Percentiles rank a stretch among this genome's conserved stretches.
These are phyloP conservation scores for Agrotis clavis DNA, from an alignment of 2,888 invertebrate genomes.

Conservation along the genomic window DNA sequence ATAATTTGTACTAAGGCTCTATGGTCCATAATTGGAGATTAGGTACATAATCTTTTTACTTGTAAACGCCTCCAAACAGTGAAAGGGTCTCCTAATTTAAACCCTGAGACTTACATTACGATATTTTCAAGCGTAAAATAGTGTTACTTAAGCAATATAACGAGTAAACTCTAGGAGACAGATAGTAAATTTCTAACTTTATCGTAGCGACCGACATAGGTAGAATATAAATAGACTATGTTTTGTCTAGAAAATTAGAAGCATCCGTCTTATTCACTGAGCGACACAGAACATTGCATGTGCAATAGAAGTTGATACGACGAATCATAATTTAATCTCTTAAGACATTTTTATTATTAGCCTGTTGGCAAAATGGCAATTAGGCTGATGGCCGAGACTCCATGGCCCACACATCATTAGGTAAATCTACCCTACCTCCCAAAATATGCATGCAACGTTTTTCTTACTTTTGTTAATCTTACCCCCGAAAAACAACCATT, in stretches of 20 bases:
- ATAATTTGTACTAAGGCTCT: too few relatives aligned
- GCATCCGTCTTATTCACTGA: background rate
- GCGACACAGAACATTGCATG: background rate
- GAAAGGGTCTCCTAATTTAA: constrained; percentile 13
- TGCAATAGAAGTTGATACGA: background rate
- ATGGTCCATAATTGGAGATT: background rate
- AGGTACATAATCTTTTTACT: background rate
- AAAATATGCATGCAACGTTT: background rate
- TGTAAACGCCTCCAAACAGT: background rate
- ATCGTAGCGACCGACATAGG: too few relatives aligned
- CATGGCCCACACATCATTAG: background rate
- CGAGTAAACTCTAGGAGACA: too few relatives aligned
- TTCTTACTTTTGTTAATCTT: background rate
- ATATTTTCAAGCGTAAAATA: background rate
- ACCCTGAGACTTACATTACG: background rate
- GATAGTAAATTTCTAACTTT: too few relatives aligned
- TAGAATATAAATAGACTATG: too few relatives aligned
- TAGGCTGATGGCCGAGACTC: too few relatives aligned
- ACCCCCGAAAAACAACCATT: constrained; percentile 2
- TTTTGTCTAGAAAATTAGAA: background rate
- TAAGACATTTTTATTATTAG: too few relatives aligned
- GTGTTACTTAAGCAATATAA: background rate
- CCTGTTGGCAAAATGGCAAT: background rate
- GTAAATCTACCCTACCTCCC: background rate
- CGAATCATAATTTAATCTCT: background rate